Percentiles rank a stretch among this genome's conserved stretches.
phyloP scores from a whole-genome alignment of 2,888 invertebrate species.

The Dasypolia templi region DNA sequence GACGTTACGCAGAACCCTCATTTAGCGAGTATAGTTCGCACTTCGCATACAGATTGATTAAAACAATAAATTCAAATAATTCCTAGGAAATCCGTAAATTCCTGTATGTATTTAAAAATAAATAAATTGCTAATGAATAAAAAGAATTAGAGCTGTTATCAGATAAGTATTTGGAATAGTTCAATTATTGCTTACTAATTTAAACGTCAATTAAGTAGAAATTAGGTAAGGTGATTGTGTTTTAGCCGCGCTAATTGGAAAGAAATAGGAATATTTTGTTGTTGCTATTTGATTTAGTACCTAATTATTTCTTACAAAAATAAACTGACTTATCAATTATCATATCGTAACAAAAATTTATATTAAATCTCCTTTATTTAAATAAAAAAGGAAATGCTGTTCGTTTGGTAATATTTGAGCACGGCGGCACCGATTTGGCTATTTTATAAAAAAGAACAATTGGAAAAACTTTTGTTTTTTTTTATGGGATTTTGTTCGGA shows the following conservation, averaged over 20 bases:
- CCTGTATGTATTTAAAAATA: constrained; percentile 33
- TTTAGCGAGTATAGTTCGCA: no score
- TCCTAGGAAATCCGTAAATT: neutral
- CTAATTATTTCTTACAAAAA: neutral
- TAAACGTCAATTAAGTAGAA: constrained; percentile 14
- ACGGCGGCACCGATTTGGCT: no score
- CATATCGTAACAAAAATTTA: no score
- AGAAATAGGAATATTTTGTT: constrained; percentile 3
- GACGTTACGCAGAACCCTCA: neutral
- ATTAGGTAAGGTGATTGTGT: constrained; percentile 11
- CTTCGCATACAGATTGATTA: neutral
- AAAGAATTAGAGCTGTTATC: constrained; percentile 5
- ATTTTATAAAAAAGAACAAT: no score
- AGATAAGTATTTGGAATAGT: constrained; percentile 12
- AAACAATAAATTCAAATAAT: constrained; percentile 26
- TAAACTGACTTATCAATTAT: neutral
- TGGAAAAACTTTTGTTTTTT: no score
- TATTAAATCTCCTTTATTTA: no score
- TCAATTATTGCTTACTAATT: neutral
- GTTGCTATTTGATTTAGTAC: neutral
- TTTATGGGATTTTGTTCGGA: no score
- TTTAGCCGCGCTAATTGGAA: neutral
- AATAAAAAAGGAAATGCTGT: no score
- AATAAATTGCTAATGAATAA: constrained; percentile 21
- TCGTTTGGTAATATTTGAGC: no score